Evolutionary conservation across 2,113 vertebrate genomes (phyloP).

Genomic region (Perccottus glenii): DNA sequence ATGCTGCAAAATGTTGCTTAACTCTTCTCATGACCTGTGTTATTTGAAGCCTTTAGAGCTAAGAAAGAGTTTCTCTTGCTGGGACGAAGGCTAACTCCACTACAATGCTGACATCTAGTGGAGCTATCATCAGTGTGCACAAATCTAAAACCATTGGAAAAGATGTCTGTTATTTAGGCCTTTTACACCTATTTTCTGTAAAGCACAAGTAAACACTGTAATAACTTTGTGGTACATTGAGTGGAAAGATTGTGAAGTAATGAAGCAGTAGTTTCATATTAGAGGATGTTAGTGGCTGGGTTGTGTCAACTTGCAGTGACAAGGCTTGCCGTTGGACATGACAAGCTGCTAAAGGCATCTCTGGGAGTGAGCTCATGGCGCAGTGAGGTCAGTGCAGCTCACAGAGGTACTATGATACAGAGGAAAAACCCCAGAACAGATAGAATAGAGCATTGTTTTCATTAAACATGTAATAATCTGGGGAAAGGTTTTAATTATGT

Average conservation of each 20-base stretch:
- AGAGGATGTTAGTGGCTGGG: constrained; percentile 29
- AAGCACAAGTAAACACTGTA: no score
- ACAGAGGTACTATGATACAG: constrained; percentile 47
- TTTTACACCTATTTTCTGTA: no score
- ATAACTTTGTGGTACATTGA: no score
- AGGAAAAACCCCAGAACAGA: constrained; percentile 36
- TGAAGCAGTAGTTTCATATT: no score
- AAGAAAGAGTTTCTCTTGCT: background rate
- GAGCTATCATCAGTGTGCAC: constrained; percentile 26
- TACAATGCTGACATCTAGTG: constrained; percentile 77
- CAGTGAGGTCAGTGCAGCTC: constrained; percentile 69
- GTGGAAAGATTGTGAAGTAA: no score
- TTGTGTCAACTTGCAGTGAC: constrained; percentile 59
- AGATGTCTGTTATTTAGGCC: no score
- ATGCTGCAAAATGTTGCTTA: no score
- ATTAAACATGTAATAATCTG: no score
- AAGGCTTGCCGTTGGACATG: constrained; percentile 47
- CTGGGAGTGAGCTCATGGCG: constrained; percentile 68
- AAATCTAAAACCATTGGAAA: background rate
- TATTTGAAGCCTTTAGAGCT: no score
- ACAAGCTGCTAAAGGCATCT: constrained; percentile 44
- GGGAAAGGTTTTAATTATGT: background rate
- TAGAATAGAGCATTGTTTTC: background rate
- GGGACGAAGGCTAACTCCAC: constrained; percentile 20
- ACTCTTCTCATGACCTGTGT: no score